These are phyloP conservation scores for Morinoia aosen DNA, from an alignment of 2,888 invertebrate species.

Conservation along the genomic window DNA sequence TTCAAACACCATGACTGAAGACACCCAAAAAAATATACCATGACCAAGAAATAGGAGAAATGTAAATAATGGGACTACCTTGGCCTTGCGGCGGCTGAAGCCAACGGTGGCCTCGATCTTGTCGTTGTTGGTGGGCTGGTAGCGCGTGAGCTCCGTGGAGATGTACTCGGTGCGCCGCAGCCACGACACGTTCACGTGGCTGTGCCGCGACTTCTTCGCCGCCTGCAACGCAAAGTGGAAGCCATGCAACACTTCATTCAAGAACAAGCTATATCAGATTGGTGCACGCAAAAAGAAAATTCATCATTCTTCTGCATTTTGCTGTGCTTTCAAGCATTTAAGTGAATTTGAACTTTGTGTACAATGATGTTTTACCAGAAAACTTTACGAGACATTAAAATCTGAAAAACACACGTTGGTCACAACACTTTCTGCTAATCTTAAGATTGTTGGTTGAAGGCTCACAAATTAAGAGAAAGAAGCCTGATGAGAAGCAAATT, in stretches of 20 bases:
- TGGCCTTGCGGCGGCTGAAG: slow-evolving; percentile 90
- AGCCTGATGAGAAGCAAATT: too few species aligned
- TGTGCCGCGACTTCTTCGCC: slow-evolving; percentile 82
- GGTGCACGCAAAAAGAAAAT: not conserved
- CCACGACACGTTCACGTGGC: slow-evolving; percentile 98
- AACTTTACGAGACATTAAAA: too few species aligned
- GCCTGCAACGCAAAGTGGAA: slow-evolving; percentile 57
- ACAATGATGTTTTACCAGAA: too few species aligned
- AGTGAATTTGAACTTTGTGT: too few species aligned
- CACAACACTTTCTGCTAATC: too few species aligned
- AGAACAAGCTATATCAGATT: slow-evolving; percentile 9
- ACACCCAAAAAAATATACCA: too few species aligned
- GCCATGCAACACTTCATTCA: not conserved
- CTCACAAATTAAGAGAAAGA: too few species aligned
- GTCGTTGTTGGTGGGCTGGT: slow-evolving; percentile 95
- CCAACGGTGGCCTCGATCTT: slow-evolving; percentile 99
- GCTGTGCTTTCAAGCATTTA: not conserved
- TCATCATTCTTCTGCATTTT: not conserved
- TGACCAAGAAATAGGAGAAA: not conserved
- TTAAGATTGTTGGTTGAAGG: too few species aligned
- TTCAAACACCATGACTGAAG: too few species aligned
- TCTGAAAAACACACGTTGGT: too few species aligned
- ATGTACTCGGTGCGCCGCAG: slow-evolving; percentile 98
- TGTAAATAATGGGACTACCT: slow-evolving; percentile 70
- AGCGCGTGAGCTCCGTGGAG: slow-evolving; percentile 97